A percentile compares a stretch with the other conserved stretches of the same genome.
Evolutionary conservation across 2,113 vertebrate genomes (phyloP).

Genomic region (Aleadryas rufinucha): DNA sequence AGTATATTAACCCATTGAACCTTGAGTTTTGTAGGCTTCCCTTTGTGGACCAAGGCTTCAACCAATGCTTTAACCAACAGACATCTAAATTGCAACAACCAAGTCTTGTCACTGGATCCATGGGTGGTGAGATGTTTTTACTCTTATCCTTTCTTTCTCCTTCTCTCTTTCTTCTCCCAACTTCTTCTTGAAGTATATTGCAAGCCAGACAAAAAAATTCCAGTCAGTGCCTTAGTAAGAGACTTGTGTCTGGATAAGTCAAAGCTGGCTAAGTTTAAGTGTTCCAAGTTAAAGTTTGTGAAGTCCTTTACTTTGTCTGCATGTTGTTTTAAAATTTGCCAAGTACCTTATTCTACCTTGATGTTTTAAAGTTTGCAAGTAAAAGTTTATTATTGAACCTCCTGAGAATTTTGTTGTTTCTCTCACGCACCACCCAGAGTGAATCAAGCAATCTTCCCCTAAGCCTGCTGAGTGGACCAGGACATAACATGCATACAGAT

Average conservation of each 20-base stretch:
- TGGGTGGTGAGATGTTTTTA: not conserved
- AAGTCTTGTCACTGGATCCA: not conserved
- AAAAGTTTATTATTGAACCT: not conserved
- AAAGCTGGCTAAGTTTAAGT: not conserved
- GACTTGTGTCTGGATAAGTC: not conserved
- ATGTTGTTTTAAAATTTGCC: not conserved
- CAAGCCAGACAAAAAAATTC: not conserved
- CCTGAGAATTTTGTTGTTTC: not conserved
- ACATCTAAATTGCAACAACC: not conserved
- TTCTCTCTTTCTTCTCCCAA: not conserved
- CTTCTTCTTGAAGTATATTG: not conserved
- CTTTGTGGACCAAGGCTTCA: not conserved
- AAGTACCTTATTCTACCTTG: not conserved
- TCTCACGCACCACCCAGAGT: fast-evolving
- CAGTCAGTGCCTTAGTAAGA: not conserved
- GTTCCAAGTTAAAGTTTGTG: not conserved
- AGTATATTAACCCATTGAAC: not conserved
- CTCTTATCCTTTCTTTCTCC: not conserved
- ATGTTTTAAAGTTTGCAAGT: not conserved
- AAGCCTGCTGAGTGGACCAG: not conserved
- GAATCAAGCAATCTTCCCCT: not conserved
- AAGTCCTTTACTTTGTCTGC: not conserved
- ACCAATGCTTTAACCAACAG: not conserved
- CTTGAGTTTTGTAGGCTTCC: not conserved
- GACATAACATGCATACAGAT: not conserved